Percentiles rank a stretch among this genome's conserved stretches.
Conservation (phyloP, 2,797 vertebrate genomes). For the Pelobates cultripes region DNA sequence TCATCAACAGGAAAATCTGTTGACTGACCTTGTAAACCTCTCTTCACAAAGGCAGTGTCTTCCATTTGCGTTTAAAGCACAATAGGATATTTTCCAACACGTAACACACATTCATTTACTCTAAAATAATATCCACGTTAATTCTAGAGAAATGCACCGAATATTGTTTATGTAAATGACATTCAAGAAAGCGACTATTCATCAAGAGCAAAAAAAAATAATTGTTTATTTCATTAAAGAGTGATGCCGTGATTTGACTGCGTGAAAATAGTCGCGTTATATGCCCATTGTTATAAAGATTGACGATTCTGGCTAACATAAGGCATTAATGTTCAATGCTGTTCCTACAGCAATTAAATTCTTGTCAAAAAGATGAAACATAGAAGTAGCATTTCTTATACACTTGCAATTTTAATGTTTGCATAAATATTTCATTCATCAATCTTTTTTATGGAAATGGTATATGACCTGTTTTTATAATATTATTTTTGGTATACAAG, state of each 20-base stretch:
- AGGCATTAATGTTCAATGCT: conserved; percentile 58
- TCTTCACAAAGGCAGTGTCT: too few relatives aligned
- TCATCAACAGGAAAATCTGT: too few relatives aligned
- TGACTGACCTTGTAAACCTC: too few relatives aligned
- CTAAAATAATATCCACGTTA: not conserved
- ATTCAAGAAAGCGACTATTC: not conserved
- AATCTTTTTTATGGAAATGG: conserved; percentile 64
- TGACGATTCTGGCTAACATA: conserved; percentile 28
- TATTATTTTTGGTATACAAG: conserved; percentile 47
- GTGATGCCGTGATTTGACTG: not conserved
- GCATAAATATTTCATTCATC: conserved; percentile 75
- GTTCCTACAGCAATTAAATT: conserved; percentile 61
- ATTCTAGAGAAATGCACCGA: not conserved
- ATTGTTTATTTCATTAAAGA: conserved; percentile 6
- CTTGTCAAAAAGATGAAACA: conserved; percentile 64
- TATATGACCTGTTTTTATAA: conserved; percentile 58
- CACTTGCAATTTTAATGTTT: conserved; percentile 70
- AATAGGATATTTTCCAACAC: not conserved
- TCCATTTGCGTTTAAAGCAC: not conserved
- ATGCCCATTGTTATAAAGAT: conserved; percentile 36
- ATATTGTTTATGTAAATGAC: not conserved
- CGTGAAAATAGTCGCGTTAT: not conserved
- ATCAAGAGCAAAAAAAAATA: not conserved
- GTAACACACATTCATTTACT: not conserved
- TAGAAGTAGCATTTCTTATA: conserved; percentile 69